Evolutionary conservation across 92 coral and sea anemone species (phyloP).

Genomic region (Siderastrea radians): DNA sequence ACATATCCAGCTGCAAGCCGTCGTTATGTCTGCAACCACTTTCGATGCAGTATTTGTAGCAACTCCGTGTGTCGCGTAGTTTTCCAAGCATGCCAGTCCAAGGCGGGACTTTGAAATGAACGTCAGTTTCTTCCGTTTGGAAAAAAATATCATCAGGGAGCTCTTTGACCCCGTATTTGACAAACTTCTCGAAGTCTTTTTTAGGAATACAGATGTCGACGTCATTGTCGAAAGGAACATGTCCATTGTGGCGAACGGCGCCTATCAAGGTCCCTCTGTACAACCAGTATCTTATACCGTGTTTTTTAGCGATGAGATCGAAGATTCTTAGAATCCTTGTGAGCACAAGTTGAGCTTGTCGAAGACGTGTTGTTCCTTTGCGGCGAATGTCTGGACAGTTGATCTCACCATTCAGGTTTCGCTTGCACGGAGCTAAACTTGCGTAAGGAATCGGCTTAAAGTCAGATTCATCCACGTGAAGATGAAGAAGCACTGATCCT

Average conservation of each 20-base stretch:
- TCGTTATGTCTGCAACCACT: conserved; percentile 32
- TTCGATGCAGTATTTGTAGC: conserved; percentile 10
- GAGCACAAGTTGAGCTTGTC: conserved; percentile 53
- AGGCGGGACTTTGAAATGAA: conserved; percentile 13
- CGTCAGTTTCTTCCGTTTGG: conserved; percentile 64
- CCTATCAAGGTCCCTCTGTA: conserved; percentile 63
- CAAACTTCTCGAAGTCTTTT: conserved; percentile 44
- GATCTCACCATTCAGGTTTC: neutral
- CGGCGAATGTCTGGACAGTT: conserved; percentile 62
- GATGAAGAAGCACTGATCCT: neutral
- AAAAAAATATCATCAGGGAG: conserved; percentile 65
- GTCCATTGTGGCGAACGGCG: conserved; percentile 61
- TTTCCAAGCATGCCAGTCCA: conserved; percentile 33
- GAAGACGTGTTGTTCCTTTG: conserved; percentile 42
- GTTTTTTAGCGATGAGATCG: conserved; percentile 51
- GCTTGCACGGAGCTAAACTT: conserved; percentile 1
- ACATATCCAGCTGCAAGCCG: conserved; percentile 45
- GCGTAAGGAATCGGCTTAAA: conserved; percentile 20
- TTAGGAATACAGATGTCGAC: conserved; percentile 47
- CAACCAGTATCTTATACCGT: conserved; percentile 51
- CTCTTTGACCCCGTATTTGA: conserved; percentile 16
- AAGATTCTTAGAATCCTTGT: conserved; percentile 58
- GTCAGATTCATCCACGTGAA: neutral
- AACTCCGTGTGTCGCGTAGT: conserved; percentile 59
- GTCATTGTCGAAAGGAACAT: conserved; percentile 61